Evolutionary conservation across 1,140 invertebrate species (phyloP), one percentile per base, ranked within the genome.

Genomic region (Drosophila mojavensis): DNA sequence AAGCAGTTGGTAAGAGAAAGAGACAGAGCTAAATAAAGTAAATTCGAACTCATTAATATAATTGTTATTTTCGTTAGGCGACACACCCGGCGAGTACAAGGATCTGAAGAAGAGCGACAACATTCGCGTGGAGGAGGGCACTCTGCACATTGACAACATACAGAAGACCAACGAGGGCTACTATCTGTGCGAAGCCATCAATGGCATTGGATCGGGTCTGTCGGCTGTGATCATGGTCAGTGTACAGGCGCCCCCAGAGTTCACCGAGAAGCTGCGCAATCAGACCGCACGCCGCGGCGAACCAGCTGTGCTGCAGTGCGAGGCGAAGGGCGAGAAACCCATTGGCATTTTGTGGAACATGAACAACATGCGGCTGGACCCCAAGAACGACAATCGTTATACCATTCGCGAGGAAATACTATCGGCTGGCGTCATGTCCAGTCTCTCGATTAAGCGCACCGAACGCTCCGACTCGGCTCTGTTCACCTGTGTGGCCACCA

Each of bases 321-420:
- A 98, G 93, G 98, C 97, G n/a, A 97, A 97, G 88, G 98, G 98
- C 59, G 98, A 99, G 93, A 98, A 98, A 94, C 98, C 98, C 26
- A 97, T 99, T 91, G 97, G 97, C 79, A 98, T 99, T 51, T 94
- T 97, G 20, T 99, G 98, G 98, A 98, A 97, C 93, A 97, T 97
- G 95, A 97, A 98, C 92, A 97, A 97, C 92, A 97, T 98, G 92
- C 95, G 97, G 55, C 93, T 98, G 59, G 97, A 98, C 93, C 96
- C 96, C 30, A 97, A 97, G 93, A 96, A 95, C 60, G 96, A 97
- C 88, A 96, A 94, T 17, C 96, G 97, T 59, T 98, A 98, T 93
- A 98, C 97, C 3, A 98, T 98, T 82, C 95, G 97, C 55, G 97
- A 98, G 93, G 97, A 98, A 93, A 97, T 97, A 81, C 92, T 97